Percentiles rank a stretch among this genome's conserved stretches.
Conservation (phyloP, 2,797 vertebrate species). For the Cyclura pinguis region DNA sequence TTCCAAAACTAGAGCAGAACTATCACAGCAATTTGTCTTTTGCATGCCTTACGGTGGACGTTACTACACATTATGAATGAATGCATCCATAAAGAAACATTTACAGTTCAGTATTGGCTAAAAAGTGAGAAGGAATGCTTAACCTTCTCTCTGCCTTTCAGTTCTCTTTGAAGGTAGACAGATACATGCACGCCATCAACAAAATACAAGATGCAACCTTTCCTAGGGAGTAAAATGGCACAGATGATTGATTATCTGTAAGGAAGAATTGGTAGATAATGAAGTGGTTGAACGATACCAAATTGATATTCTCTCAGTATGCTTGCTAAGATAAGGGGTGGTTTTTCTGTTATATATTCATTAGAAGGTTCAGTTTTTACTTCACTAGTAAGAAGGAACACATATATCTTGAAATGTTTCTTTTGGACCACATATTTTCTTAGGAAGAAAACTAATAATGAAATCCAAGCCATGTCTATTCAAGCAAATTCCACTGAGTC, state of each 20-base stretch:
- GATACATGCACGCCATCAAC: not conserved
- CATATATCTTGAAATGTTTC: not conserved
- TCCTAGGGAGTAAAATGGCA: not conserved
- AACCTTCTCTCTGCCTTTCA: not conserved
- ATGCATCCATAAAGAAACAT: not conserved
- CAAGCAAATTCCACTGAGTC: not conserved
- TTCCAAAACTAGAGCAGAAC: slow-evolving; percentile 7
- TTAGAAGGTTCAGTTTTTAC: not conserved
- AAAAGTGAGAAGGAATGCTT: not conserved
- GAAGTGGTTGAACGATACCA: not conserved
- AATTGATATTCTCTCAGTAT: not conserved
- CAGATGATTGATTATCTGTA: not conserved
- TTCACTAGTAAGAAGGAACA: not conserved
- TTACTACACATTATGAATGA: not conserved
- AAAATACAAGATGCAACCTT: not conserved
- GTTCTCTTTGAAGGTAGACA: not conserved
- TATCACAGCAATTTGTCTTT: not conserved
- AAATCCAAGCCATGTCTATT: not conserved
- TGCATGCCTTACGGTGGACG: not conserved
- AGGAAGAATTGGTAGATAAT: not conserved
- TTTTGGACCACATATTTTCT: no score
- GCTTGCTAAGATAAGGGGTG: not conserved
- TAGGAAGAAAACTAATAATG: not conserved
- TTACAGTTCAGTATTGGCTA: not conserved
- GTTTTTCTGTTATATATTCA: not conserved